Base-by-base conservation (phyloP, 1,140 invertebrate species). In the Magallana ariakensis region DNA sequence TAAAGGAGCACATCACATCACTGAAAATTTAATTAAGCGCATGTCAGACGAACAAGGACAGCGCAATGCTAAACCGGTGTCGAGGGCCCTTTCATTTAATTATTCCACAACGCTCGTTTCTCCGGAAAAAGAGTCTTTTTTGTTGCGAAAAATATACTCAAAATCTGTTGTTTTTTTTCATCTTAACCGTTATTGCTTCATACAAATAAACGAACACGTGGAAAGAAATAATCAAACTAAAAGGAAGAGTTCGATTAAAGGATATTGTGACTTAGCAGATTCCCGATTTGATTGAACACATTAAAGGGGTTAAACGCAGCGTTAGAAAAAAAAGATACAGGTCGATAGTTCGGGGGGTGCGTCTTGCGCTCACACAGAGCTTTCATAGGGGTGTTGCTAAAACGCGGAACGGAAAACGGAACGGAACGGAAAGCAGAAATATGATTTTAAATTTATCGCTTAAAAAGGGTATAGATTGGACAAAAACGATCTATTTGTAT, bases 11-110 rank as follows among this genome's bases (percentile, higher is more conserved):
- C 66, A 26, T 26, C 22, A 75, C 22, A 33, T 75, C 66, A 9
- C 66, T 75, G 66, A 19, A 75, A 75, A 75, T 75, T 75, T 33
- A 75, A 75, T 75, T 75, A 75, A 75, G 19, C 16, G 26, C 66
- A 75, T 75, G 66, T 75, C 66, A 11, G 33, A 75, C 66, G 66
- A 75, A 75, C 66, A 75, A 13, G 19, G 22, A 26, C 22, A 3
- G 22, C 1, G 66, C 22, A 75, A 26, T 75, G 26, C 66, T 4
- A 75, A 26, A 75, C 11, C 66, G 13, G 22, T 75, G 66, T 75
- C 66, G 15, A 46, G 22, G 22, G 22, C 13, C 1, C 15, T 75
- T 13, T 13, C 33, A 75, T 75, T 75, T 75, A 22, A 75, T 75
- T 22, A 75, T 33, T 11, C 22, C 66, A 26, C 10, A 75, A 8